Evolutionary conservation across 2,888 invertebrate species (phyloP).

Genomic region (Oxyscelio sp.): DNA sequence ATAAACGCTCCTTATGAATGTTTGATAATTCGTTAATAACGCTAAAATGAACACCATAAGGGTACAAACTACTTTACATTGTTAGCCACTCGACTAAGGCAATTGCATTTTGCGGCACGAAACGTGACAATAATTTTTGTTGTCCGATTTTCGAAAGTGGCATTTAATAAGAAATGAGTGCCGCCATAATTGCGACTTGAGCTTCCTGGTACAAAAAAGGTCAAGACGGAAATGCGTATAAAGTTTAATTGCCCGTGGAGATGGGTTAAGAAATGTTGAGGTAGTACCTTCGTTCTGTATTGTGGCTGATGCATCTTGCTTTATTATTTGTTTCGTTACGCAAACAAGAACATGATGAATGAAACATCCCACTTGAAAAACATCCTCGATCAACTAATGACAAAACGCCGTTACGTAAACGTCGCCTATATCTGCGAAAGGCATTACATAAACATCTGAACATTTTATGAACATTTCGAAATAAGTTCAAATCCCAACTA

Average conservation of each 20-base stretch:
- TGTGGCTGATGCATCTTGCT: conserved; percentile 58
- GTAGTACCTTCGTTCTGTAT: conserved; percentile 58
- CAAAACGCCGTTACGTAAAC: conserved; percentile 46
- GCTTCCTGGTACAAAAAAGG: conserved; percentile 59
- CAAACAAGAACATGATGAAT: conserved; percentile 69
- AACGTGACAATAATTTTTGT: conserved; percentile 3
- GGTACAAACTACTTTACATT: neutral
- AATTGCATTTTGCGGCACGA: neutral
- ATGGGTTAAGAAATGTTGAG: conserved; percentile 65
- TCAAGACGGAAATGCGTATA: conserved; percentile 65
- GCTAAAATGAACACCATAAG: neutral
- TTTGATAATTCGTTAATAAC: neutral
- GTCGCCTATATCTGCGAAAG: neutral
- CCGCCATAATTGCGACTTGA: conserved; percentile 31
- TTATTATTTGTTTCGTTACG: conserved; percentile 64
- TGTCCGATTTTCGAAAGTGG: conserved; percentile 32
- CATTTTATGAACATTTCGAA: conserved; percentile 17
- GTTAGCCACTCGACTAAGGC: neutral
- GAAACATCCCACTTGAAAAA: conserved; percentile 54
- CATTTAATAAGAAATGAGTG: conserved; percentile 22
- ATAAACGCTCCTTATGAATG: no score
- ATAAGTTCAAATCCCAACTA: no score
- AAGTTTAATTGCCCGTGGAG: conserved; percentile 68
- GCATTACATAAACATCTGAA: conserved; percentile 48
- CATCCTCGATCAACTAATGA: conserved; percentile 55